Base-by-base conservation (phyloP, 2,888 invertebrate species). In the Crioceris asparagi region DNA sequence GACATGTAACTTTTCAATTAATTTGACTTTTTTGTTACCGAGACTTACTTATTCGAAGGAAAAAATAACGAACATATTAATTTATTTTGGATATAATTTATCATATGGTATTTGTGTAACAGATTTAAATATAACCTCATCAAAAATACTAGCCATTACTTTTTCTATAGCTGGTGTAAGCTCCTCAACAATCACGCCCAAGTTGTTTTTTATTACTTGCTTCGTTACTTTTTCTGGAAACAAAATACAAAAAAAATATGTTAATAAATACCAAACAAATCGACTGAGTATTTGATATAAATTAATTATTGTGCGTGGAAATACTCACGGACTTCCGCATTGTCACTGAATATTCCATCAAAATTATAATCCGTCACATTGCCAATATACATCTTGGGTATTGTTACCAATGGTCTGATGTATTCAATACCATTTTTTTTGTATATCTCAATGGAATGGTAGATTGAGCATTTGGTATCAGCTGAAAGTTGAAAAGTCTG, bases 41-140 rank as follows among this genome's bases (percentile, higher is more conserved):
- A n/a, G n/a, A n/a, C n/a, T n/a, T n/a, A n/a, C n/a, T n/a, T n/a
- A n/a, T n/a, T n/a, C n/a, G n/a, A n/a, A n/a, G n/a, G n/a, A n/a
- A n/a, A n/a, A n/a, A n/a, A n/a, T n/a, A 25, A 25, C 25, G n/a
- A 15, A 5, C 8, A 3, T 17, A 26, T 27, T 17, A 16, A 29
- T 29, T 27, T 45, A 45, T 32, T 39, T 43, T 14, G 44, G 46
- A 27, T 40, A 46, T 5, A 46, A 11, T 18, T 43, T 46, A 11
- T 46, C 40, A 15, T 33, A 46, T 2, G 46, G 46, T 15, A 46
- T 37, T 31, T 30, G 38, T 7, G 36, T 36, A 4, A 44, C n/a
- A 16, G 40, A 25, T 31, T 40, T 40, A 14, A 36, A 41, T 15
- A 45, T 38, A 8, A 38, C 14, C 3, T 41, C 34, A 10, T 36